A percentile compares a stretch with the other conserved stretches of the same genome.
Conservation (phyloP, 1,140 invertebrate species). For the Ptiloglossa arizonensis region DNA sequence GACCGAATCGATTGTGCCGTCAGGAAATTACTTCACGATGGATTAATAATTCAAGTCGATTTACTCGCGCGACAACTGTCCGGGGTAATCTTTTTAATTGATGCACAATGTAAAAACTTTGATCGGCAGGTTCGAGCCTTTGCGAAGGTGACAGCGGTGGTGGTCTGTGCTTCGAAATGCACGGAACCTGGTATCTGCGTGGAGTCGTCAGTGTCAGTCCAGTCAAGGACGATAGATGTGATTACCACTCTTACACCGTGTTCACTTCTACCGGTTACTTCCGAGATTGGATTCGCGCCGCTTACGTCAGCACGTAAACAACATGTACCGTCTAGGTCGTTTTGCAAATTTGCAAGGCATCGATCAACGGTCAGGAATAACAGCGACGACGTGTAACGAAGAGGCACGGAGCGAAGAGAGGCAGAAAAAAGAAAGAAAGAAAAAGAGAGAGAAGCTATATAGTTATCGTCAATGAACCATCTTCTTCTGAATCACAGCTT, state of each 20-base stretch:
- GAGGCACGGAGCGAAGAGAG: not conserved
- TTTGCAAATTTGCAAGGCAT: not conserved
- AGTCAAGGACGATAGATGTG: slow-evolving; percentile 55
- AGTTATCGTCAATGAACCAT: not conserved
- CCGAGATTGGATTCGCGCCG: slow-evolving; percentile 62
- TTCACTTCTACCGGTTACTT: slow-evolving; percentile 69
- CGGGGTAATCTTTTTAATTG: too few species aligned
- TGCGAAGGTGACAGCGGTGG: slow-evolving; percentile 73
- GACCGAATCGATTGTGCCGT: too few species aligned
- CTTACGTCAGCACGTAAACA: slow-evolving; percentile 36
- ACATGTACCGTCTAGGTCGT: not conserved
- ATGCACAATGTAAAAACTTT: not conserved
- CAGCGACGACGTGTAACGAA: too few species aligned
- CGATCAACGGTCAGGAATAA: not conserved
- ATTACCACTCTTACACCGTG: slow-evolving; percentile 67
- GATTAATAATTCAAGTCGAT: too few species aligned
- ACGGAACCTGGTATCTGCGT: slow-evolving; percentile 67
- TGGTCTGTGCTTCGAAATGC: slow-evolving; percentile 66
- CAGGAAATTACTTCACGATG: too few species aligned
- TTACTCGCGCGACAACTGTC: too few species aligned
- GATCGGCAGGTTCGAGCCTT: slow-evolving; percentile 63
- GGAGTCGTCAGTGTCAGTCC: slow-evolving; percentile 72
- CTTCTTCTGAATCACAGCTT: too few species aligned
- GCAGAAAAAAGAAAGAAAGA: too few species aligned
- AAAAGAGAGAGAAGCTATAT: too few species aligned